Conservation (phyloP, 2,113 vertebrate species). For the Pseudois nayaur region DNA sequence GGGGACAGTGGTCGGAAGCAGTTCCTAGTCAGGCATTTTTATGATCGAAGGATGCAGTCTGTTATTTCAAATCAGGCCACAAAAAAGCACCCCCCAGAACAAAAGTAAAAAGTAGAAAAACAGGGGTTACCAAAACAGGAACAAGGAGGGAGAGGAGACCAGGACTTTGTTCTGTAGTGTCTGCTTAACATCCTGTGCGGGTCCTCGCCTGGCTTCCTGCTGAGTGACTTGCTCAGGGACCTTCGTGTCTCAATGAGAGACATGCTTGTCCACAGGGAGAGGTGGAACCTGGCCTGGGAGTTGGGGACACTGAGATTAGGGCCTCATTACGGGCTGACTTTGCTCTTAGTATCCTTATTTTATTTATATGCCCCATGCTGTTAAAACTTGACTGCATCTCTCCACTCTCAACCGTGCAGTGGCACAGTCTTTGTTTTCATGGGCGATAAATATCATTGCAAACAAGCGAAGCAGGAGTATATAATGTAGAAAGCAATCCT, state of each 20-base stretch:
- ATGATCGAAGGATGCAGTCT: neutral
- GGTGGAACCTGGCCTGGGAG: neutral
- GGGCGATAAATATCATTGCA: neutral
- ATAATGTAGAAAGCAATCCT: neutral
- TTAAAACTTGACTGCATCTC: neutral
- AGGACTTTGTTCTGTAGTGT: neutral
- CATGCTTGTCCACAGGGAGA: neutral
- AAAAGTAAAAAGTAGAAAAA: neutral
- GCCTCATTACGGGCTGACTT: neutral
- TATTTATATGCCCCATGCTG: neutral
- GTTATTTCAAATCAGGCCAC: neutral
- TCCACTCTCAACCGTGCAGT: neutral
- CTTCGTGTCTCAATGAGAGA: neutral
- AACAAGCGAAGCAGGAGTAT: neutral
- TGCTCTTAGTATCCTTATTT: neutral
- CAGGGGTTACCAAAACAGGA: neutral
- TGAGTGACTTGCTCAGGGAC: neutral
- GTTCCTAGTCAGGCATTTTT: neutral
- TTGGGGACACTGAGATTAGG: neutral
- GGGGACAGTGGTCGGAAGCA: neutral
- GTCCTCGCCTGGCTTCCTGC: neutral
- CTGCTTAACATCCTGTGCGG: neutral
- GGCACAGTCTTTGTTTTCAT: neutral
- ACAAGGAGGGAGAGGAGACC: neutral
- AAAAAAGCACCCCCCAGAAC: neutral